Evolutionary conservation across 2,113 vertebrate species (phyloP).

Genomic region (Spilogale gracilis): DNA sequence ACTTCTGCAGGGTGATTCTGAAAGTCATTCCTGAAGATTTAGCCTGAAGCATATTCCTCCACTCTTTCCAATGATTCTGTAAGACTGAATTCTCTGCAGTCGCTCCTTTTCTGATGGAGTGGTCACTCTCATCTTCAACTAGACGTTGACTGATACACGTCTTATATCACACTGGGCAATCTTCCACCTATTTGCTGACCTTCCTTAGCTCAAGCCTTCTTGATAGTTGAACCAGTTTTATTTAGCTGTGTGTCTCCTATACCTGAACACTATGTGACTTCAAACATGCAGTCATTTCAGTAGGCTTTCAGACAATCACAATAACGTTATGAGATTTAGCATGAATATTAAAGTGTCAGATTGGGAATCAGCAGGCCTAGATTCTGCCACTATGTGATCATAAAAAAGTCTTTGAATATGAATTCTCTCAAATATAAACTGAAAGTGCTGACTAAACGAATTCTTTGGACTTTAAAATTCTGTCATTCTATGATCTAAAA

Average conservation of each 20-base stretch:
- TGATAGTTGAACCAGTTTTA: neutral
- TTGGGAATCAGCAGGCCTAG: neutral
- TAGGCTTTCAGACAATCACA: neutral
- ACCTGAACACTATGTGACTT: neutral
- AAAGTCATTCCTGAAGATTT: neutral
- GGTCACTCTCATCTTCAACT: neutral
- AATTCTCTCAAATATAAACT: conserved; percentile 35
- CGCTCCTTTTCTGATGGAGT: neutral
- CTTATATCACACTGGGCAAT: neutral
- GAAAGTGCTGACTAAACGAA: conserved; percentile 19
- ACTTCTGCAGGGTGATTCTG: neutral
- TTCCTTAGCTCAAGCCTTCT: neutral
- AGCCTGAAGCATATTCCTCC: neutral
- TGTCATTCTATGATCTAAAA: conserved; percentile 48
- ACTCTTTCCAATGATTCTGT: neutral
- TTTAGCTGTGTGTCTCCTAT: neutral
- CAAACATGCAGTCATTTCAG: neutral
- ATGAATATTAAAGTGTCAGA: conserved; percentile 20
- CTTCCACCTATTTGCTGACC: neutral
- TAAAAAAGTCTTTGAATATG: neutral
- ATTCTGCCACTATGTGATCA: neutral
- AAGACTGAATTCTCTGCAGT: neutral
- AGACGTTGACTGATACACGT: neutral
- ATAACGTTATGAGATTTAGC: neutral
- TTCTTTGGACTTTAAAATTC: conserved; percentile 12